Base-by-base conservation (phyloP, 1,140 invertebrate genomes). In the Drosophila insularis region DNA sequence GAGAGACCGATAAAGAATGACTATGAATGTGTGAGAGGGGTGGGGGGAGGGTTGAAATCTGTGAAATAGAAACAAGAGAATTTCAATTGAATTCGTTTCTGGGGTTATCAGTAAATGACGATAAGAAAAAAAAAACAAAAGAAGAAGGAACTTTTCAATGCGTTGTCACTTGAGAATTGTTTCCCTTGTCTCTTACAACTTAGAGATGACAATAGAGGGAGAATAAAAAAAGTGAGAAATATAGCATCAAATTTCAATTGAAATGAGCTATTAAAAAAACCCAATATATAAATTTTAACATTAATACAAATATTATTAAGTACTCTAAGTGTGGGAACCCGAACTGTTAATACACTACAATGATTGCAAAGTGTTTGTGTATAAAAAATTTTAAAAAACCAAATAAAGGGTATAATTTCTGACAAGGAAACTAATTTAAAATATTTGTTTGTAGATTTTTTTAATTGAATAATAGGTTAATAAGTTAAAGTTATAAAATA, bases 241-340 rank as follows among this genome's bases (percentile, higher is more conserved):
- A 46, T 46, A 61, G 78, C 64, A 78, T 85, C 78, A 71, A 87
- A 75, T 85, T 87, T 54, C 81, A 65, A 71, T 69, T 78, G 58
- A 85, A 80, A 82, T 71, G 62, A 71, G 31, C 61, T 63, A 63
- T 70, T 80, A 69, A 63, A 68, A 43, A 4, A 17, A 55, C 6
- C 19, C 0, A 14, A 55, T 10, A 31, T 19, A 61, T 5, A 43
- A 17, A 43, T 43, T 17, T 11, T n/a, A 37, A 39, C 43, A 63
- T 50, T 62, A 46, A 54, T 6, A 68, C 39, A 61, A 10, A 40
- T 4, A 37, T 56, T 31, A 62, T 10, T 62, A 31, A 10, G 14
- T 17, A 19, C 4, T 0, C 27, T 27, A 27, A 1, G 2, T 27
- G 2, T 37, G 11, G 35, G 3, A 37, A 37, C 1, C 11, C 35